Percentiles rank a stretch among this genome's conserved stretches.
These are phyloP conservation scores for Lampropteryx suffumata DNA, from an alignment of 2,888 invertebrate species.

Conservation along the genomic window DNA sequence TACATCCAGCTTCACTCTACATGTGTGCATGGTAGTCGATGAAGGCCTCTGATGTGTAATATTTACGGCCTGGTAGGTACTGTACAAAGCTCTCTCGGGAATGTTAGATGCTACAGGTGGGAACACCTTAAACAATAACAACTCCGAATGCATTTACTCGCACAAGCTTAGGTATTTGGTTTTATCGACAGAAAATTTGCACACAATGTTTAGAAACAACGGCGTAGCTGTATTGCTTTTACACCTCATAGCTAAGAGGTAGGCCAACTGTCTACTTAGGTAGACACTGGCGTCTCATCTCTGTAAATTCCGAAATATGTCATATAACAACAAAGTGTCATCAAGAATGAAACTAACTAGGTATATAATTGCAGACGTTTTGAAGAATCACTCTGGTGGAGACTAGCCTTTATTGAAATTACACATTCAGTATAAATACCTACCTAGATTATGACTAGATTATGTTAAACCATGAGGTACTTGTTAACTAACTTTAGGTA, in stretches of 20 bases:
- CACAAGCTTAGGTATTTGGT: conserved; percentile 51
- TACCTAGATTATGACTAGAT: too few relatives aligned
- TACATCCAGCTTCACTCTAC: too few relatives aligned
- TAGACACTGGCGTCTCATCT: too few relatives aligned
- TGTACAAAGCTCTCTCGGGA: conserved; percentile 1
- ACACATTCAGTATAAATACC: too few relatives aligned
- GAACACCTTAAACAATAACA: conserved; percentile 42
- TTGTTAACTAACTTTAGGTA: too few relatives aligned
- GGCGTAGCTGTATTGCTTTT: conserved; percentile 53
- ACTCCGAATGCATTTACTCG: conserved; percentile 43
- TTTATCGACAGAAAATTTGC: conserved; percentile 67
- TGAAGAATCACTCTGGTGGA: too few relatives aligned
- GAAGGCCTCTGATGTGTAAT: neutral
- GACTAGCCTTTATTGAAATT: too few relatives aligned
- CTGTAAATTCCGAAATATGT: too few relatives aligned
- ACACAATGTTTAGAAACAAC: conserved; percentile 73
- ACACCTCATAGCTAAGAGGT: conserved; percentile 53
- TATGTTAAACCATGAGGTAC: too few relatives aligned
- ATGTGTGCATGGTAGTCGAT: neutral
- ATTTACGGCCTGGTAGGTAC: neutral
- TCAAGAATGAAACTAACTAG: too few relatives aligned
- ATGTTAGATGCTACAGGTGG: conserved; percentile 34
- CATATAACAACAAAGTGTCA: too few relatives aligned
- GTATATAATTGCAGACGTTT: too few relatives aligned
- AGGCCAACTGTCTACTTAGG: conserved; percentile 3